Percentiles rank a stretch among this genome's conserved stretches.
Evolutionary conservation across 2,888 invertebrate genomes (phyloP).

Genomic region (Clusia tigrina): DNA sequence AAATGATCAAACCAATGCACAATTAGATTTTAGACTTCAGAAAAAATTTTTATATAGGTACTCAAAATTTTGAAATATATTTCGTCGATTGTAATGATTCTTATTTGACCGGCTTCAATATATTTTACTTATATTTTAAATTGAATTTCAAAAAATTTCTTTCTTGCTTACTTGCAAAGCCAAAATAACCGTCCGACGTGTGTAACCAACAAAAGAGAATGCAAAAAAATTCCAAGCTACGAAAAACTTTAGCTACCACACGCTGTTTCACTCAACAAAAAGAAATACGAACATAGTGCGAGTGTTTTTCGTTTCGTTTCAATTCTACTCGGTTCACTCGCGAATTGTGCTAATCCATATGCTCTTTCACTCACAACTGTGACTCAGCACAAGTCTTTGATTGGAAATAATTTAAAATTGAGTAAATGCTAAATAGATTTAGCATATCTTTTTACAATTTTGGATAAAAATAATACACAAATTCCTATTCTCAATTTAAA

Average conservation of each 20-base stretch:
- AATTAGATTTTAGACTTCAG: too few species aligned
- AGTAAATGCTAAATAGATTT: too few species aligned
- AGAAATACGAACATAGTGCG: conserved; percentile 19
- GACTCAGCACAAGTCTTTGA: too few species aligned
- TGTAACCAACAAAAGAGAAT: conserved; percentile 37
- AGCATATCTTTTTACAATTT: too few species aligned
- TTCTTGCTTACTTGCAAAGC: conserved; percentile 12
- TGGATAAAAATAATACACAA: too few species aligned
- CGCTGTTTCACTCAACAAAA: conserved; percentile 14
- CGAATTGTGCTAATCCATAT: too few species aligned
- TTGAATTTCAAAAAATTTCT: not conserved
- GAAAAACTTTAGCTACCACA: conserved; percentile 25
- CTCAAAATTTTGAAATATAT: not conserved
- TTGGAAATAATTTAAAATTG: too few species aligned
- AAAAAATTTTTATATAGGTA: too few species aligned
- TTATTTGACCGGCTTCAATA: not conserved
- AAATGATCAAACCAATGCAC: too few species aligned
- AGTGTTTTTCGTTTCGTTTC: conserved; percentile 1
- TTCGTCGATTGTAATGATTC: not conserved
- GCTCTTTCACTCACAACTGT: too few species aligned
- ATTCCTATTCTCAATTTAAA: too few species aligned
- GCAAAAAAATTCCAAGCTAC: conserved; percentile 34
- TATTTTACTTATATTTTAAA: not conserved
- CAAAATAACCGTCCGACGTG: conserved; percentile 33
- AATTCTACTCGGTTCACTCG: conserved; percentile 10